phyloP scores from a whole-genome alignment of 1,140 invertebrate genomes.

The Glomeris maerens region DNA sequence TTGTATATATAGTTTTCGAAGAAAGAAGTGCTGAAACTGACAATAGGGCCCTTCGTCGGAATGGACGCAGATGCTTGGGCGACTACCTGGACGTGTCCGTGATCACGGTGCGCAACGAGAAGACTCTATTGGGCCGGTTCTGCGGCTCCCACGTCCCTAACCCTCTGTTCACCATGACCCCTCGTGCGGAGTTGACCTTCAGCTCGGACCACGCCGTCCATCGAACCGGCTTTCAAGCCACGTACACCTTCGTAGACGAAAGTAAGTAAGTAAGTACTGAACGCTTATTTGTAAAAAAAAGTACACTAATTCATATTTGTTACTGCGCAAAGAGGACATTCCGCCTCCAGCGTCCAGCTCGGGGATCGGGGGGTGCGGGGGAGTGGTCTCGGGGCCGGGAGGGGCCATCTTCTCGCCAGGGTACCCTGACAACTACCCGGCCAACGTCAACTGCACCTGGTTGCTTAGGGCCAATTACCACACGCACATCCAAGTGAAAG shows the following conservation, averaged over 20 bases:
- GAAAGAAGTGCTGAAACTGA: not conserved
- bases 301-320: too few species aligned
- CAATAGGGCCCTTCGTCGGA: too few species aligned
- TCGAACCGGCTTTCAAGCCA: conserved; percentile 24
- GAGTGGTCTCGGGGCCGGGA: conserved; percentile 27
- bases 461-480: conserved; percentile 29
- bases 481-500: conserved; percentile 29
- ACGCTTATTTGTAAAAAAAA: too few species aligned
- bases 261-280: conserved; percentile 19
- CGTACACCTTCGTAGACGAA: conserved; percentile 29
- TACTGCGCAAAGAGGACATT: conserved; percentile 16
- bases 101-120: conserved; percentile 19
- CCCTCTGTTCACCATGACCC: conserved; percentile 25
- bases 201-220: conserved; percentile 26
- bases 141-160: conserved; percentile 21
- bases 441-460: conserved; percentile 33
- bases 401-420: conserved; percentile 33
- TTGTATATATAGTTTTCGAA: not conserved
- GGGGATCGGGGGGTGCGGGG: conserved; percentile 26
- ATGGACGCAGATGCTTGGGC: conserved; percentile 23
- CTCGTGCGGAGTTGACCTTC: conserved; percentile 27
- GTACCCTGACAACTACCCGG: conserved; percentile 30
- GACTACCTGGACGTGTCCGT: conserved; percentile 27
- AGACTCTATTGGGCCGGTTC: conserved; percentile 25
- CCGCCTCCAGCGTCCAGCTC: conserved; percentile 27